phyloP scores from a whole-genome alignment of 2,888 invertebrate genomes.

The Baronia brevicornis region DNA sequence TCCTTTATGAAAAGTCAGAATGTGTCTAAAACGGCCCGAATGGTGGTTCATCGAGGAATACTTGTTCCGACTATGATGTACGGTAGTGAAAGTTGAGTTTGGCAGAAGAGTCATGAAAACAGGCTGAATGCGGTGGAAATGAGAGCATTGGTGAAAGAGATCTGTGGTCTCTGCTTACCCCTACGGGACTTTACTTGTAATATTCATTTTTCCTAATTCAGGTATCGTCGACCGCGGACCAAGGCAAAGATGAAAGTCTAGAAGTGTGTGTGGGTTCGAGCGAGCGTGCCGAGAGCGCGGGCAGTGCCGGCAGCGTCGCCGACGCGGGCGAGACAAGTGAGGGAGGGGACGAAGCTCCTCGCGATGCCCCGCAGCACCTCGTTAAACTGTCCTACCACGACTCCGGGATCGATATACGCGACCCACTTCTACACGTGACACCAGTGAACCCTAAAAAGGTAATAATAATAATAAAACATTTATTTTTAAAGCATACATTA shows the following conservation, averaged over 20 bases:
- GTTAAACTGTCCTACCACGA: conserved; percentile 91
- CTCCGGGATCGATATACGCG: conserved; percentile 92
- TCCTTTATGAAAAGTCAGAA: too few relatives aligned
- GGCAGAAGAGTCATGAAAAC: too few relatives aligned
- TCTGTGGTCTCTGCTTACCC: too few relatives aligned
- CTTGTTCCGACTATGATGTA: too few relatives aligned
- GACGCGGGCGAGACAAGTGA: conserved; percentile 38
- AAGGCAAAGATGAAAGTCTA: conserved; percentile 52
- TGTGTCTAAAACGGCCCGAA: too few relatives aligned
- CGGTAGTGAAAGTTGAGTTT: too few relatives aligned
- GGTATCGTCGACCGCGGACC: conserved; percentile 61
- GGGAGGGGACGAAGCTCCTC: conserved; percentile 45
- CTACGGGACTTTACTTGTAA: neutral
- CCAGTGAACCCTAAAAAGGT: conserved; percentile 81
- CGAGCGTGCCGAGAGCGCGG: conserved; percentile 30
- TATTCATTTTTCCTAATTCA: conserved; percentile 19
- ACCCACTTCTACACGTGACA: conserved; percentile 80
- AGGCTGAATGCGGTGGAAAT: too few relatives aligned
- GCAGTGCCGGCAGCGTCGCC: conserved; percentile 50
- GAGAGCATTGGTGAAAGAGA: too few relatives aligned
- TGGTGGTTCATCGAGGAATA: too few relatives aligned
- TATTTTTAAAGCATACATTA: too few relatives aligned
- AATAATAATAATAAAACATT: conserved; percentile 18
- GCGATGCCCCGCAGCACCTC: conserved; percentile 75
- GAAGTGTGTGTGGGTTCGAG: conserved; percentile 36